Percentiles rank a stretch among this genome's conserved stretches.
These are phyloP conservation scores for Rhineura floridana DNA, from an alignment of 2,113 vertebrate species.

Conservation along the genomic window DNA sequence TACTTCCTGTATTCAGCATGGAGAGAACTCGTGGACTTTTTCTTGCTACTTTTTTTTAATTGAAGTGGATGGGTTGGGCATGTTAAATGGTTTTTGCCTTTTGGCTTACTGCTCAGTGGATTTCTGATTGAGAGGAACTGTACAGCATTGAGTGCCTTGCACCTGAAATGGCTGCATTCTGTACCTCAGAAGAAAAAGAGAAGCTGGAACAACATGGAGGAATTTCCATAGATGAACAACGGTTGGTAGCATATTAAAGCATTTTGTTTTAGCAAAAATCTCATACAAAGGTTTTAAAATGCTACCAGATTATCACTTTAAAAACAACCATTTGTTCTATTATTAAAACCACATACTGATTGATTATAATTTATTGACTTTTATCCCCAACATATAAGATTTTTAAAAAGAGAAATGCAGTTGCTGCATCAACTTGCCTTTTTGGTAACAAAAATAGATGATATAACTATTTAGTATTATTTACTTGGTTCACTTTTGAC, in stretches of 20 bases:
- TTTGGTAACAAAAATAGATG: constrained; percentile 74
- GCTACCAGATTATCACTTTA: constrained; percentile 49
- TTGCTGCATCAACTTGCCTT: constrained; percentile 59
- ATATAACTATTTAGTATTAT: constrained; percentile 46
- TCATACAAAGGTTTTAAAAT: constrained; percentile 33
- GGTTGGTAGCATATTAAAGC: constrained; percentile 19
- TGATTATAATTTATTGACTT: constrained; percentile 81
- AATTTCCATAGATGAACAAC: background rate
- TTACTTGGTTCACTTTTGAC: constrained; percentile 21
- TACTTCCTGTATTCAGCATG: constrained; percentile 46
- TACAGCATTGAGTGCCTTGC: constrained; percentile 38
- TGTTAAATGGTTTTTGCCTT: rapidly evolving
- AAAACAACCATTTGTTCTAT: constrained; percentile 50
- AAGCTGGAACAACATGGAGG: rapidly evolving
- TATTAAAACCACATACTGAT: constrained; percentile 61
- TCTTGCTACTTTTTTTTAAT: constrained; percentile 24
- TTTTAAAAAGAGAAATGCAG: constrained; percentile 68
- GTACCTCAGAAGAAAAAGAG: background rate
- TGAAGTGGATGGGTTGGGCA: background rate
- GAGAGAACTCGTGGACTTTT: constrained; percentile 22
- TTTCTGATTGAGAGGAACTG: background rate
- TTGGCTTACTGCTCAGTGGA: rapidly evolving
- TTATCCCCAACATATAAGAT: constrained; percentile 72
- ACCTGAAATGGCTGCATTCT: rapidly evolving
- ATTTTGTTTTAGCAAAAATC: background rate